These are phyloP conservation scores for Heliconius himera DNA, from an alignment of 1,140 invertebrate genomes.

Conservation along the genomic window DNA sequence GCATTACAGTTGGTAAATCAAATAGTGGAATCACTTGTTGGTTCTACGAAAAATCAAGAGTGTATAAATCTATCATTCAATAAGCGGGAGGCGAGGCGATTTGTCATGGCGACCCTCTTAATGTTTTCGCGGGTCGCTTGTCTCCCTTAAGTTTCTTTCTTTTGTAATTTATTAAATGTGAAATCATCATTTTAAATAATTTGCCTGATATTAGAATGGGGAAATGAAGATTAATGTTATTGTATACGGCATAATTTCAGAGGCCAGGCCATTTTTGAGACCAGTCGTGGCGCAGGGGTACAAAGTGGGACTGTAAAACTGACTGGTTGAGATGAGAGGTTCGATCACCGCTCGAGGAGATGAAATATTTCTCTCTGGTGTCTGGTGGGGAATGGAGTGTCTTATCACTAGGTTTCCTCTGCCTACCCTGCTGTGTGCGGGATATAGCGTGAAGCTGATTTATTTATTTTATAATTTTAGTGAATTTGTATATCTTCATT, in stretches of 20 bases:
- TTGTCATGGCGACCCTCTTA: constrained; percentile 58
- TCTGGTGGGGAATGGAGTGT: too few species aligned
- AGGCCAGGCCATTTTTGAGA: too few species aligned
- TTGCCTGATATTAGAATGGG: constrained; percentile 11
- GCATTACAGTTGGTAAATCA: constrained; percentile 78
- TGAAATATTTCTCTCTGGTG: too few species aligned
- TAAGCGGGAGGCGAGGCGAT: constrained; percentile 59
- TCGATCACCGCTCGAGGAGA: too few species aligned
- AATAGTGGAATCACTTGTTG: constrained; percentile 71
- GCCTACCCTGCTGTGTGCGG: too few species aligned
- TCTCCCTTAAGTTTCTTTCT: constrained; percentile 34
- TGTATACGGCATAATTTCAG: background rate
- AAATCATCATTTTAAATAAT: constrained; percentile 20
- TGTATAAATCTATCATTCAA: constrained; percentile 77
- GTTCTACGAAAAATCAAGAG: constrained; percentile 45
- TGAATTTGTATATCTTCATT: background rate
- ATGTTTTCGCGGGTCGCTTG: constrained; percentile 33
- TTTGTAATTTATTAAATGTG: constrained; percentile 21
- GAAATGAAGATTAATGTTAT: constrained; percentile 13
- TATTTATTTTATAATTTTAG: background rate
- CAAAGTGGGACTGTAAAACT: too few species aligned
- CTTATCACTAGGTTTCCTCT: too few species aligned
- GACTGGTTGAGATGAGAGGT: too few species aligned
- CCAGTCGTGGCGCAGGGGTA: too few species aligned
- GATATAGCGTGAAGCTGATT: too few species aligned